A percentile compares a stretch with the other conserved stretches of the same genome.
Conservation (phyloP, 64 coral and sea anemone species). For the Montipora foliosa region DNA sequence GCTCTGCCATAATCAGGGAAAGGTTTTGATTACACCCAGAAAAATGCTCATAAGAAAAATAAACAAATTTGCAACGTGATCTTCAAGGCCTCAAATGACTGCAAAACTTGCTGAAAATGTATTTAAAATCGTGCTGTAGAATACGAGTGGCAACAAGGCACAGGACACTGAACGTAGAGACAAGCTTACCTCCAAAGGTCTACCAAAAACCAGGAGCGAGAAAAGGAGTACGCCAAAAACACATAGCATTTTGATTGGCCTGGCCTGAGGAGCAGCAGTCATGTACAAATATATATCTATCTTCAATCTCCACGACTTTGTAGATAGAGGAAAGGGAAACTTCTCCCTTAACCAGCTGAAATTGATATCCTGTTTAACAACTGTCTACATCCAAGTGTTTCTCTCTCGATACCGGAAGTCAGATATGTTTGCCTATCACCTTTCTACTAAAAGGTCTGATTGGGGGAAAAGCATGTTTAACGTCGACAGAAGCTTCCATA, state of each 20-base stretch:
- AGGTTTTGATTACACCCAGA: too few species aligned
- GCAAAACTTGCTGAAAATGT: too few species aligned
- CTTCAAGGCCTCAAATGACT: too few species aligned
- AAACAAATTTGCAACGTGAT: too few species aligned
- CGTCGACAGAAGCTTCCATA: too few species aligned
- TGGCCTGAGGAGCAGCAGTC: neutral
- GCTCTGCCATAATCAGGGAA: neutral
- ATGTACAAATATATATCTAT: neutral
- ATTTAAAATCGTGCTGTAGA: neutral
- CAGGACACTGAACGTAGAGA: neutral
- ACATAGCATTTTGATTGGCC: neutral
- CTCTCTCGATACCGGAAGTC: constrained; percentile 2
- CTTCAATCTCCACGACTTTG: too few species aligned
- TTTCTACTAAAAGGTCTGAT: too few species aligned
- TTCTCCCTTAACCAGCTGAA: neutral
- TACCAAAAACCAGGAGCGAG: neutral
- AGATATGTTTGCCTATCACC: neutral
- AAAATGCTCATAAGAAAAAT: too few species aligned
- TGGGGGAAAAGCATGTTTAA: too few species aligned
- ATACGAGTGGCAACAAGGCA: neutral
- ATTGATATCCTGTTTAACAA: neutral
- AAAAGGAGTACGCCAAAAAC: neutral
- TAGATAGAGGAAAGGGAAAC: neutral
- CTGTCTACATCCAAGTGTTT: neutral
- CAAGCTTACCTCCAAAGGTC: constrained; percentile 20